phyloP scores from a whole-genome alignment of 2,113 vertebrate genomes.

The Salvelinus alpinus region DNA sequence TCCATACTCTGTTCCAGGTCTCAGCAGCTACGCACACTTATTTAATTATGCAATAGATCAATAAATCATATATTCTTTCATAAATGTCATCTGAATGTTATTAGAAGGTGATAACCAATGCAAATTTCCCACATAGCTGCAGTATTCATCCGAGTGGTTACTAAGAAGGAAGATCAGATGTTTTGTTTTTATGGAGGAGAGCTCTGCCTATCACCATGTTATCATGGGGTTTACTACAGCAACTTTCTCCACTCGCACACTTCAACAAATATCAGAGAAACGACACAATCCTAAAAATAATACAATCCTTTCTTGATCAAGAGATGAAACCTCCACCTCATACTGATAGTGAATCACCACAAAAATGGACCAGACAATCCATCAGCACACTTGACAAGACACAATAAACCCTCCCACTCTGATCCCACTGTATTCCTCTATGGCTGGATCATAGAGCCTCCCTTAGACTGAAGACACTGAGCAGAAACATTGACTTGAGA shows the following conservation, averaged over 20 bases:
- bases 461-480: slow-evolving; percentile 21
- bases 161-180: not conserved
- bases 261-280: not conserved
- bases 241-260: not conserved
- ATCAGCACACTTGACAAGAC: slow-evolving; percentile 10
- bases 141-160: not conserved
- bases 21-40: not conserved
- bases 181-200: not conserved
- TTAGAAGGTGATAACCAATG: not conserved
- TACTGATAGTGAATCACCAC: not conserved
- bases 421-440: slow-evolving; percentile 24
- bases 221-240: not conserved
- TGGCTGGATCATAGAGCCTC: slow-evolving; percentile 47
- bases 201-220: not conserved
- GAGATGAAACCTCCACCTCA: not conserved
- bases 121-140: not conserved
- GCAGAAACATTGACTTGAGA: slow-evolving; percentile 35
- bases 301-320: not conserved
- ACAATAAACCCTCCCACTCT: slow-evolving; percentile 38
- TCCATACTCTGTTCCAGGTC: not conserved
- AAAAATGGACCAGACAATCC: not conserved
- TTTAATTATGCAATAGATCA: not conserved
- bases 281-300: not conserved
- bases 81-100: not conserved
- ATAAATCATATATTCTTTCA: not conserved